Evolutionary conservation across 2,797 vertebrate genomes (phyloP).

Genomic region (Mionectes olivaceus): DNA sequence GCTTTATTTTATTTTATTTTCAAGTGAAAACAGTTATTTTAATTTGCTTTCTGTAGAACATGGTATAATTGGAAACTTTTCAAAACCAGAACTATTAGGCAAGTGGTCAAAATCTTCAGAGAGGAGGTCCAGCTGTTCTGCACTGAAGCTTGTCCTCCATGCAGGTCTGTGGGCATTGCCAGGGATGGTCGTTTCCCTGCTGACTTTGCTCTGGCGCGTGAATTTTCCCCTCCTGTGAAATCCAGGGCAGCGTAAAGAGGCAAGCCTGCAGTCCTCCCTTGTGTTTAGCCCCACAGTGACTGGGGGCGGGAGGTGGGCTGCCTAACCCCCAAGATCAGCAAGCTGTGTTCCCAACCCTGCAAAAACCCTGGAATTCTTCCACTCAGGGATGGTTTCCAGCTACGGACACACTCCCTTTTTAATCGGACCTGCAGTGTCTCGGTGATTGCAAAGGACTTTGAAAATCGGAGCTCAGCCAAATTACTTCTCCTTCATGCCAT

Average conservation of each 20-base stretch:
- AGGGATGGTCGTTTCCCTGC: background rate
- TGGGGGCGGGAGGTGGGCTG: background rate
- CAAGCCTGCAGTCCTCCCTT: background rate
- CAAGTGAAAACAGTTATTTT: constrained; percentile 41
- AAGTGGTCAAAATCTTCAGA: constrained; percentile 36
- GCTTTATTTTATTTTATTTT: background rate
- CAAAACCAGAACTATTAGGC: constrained; percentile 6
- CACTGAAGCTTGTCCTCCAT: background rate
- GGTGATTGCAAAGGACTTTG: constrained; percentile 42
- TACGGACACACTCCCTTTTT: constrained; percentile 41
- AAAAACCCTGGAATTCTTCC: constrained; percentile 37
- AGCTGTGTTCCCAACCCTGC: constrained; percentile 4
- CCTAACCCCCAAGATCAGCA: background rate
- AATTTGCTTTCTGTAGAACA: constrained; percentile 41
- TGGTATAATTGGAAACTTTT: constrained; percentile 33
- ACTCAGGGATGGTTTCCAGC: constrained; percentile 59
- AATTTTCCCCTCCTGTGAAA: background rate
- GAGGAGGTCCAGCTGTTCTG: background rate
- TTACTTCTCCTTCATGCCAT: constrained; percentile 35
- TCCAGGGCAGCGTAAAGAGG: background rate
- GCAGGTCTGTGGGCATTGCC: background rate
- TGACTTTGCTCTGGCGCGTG: fast-evolving
- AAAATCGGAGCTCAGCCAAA: background rate
- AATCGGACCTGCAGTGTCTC: constrained; percentile 55
- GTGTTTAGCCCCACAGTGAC: fast-evolving